Evolutionary conservation across 1,140 invertebrate species (phyloP), one percentile per base, ranked within the genome.

Genomic region (Aphis craccivora): DNA sequence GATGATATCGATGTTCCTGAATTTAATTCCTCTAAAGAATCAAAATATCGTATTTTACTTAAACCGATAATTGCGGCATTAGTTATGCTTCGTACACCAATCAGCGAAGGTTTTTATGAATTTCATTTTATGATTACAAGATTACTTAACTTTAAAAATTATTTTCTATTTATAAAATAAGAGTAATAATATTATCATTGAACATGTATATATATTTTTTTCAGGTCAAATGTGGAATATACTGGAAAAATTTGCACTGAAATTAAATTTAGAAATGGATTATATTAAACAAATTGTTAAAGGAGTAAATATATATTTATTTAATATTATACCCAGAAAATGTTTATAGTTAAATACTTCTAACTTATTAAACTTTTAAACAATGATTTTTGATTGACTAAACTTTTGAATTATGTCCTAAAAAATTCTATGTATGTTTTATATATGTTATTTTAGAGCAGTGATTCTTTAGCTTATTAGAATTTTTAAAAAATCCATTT

Each of bases 191-290:
- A 76, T 14, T n/a, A 86, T 86, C 25, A 86, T n/a, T n/a, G 1
- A 43, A 30, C 11, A 18, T n/a, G 18, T 86, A 40, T 11, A 84
- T 43, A 48, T 48, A 91, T 51, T 22, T 6, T 53, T 84, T 84
- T 40, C 23, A 93, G 91, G 81, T 18, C 91, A 93, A 93, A 93
- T 93, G 91, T 93, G 91, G 91, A 93, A 53, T 40, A 55, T 93
- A 30, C 0, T 93, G 30, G 91, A 86, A 25, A 25, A 45, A 84
- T 93, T 93, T 84, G 30, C 81, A 20, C 6, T 1, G 6, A 11
- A 43, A 37, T 93, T 93, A 0, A 84, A 93, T 93, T 93, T 93
- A 86, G 81, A 93, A 7, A 86, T 93, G 22, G 6, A 86, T 40
- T 8, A 30, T 30, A 55, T 55, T 37, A 93, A 93, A 53, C 37